Evolutionary conservation across 2,113 vertebrate genomes (phyloP), one percentile per base, ranked within the genome.

Genomic region (Pipa parva): DNA sequence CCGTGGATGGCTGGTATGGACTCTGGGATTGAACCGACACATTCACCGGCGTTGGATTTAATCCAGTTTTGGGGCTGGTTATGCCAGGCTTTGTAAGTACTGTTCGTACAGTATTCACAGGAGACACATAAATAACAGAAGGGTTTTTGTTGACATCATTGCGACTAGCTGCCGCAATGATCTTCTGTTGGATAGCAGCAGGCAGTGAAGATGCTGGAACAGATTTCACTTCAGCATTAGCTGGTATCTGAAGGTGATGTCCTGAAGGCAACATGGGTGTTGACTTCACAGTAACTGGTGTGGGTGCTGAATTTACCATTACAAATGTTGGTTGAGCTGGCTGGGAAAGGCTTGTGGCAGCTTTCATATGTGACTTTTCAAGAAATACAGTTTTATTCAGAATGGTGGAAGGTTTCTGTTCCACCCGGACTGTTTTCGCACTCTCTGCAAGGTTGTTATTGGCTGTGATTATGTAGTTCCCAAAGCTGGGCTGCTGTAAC

Each of bases 171-270:
- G 82, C 45, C 24, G 82, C 71, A 59, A 88, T 69, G 50, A 92
- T 91, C 58, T 85, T 90, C 59, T 89, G 88, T 78, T 92, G 89
- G 64, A 92, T 74, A 42, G 73, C 74, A 45, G 80, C 73, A 31
- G 90, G 87, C 42, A 92, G 83, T 13, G 82, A 79, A 59, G 91
- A 91, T 0, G 82, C 86, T 22, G 88, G 88, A 33, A 93, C 71
- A 37, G 83, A 88, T 77, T 76, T 86, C 67, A 93, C 86, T 74
- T 91, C 85, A 36, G 91, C 87, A 72, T 92, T 73, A 36, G 87
- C 74, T 22, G 90, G 90, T 60, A 92, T 93, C 75, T 91, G 90
- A 64, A 93, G 88, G 72, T 87, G 84, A 77, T 92, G 89, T 63
- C 88, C 90, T 18, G 74, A 84, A 24, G 87, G 88, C 58, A 92